Conservation (phyloP, 2,888 invertebrate species). For the Sinotaia quadrata region DNA sequence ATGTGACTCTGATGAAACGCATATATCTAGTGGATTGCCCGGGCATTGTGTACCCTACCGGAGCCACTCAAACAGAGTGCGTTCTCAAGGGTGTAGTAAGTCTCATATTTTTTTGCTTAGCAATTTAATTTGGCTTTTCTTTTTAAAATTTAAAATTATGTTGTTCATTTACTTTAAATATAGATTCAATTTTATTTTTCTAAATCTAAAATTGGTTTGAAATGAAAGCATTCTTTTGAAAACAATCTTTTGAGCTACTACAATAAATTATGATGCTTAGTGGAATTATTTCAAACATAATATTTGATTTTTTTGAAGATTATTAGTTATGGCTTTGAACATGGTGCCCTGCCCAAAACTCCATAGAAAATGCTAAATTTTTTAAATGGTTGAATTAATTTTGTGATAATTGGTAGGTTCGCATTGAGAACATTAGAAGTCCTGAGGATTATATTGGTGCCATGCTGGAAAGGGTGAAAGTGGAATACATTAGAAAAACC, state of each 20-base stretch:
- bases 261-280: neutral
- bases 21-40: slow-evolving; percentile 99
- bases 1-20: slow-evolving; percentile 96
- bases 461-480: slow-evolving; percentile 88
- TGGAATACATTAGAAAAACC: slow-evolving; percentile 90
- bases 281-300: neutral
- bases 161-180: neutral
- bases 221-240: too few relatives aligned
- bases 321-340: neutral
- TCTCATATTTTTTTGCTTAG: slow-evolving; percentile 22
- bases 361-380: neutral
- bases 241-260: neutral
- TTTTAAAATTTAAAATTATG: neutral
- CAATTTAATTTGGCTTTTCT: neutral
- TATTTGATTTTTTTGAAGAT: neutral
- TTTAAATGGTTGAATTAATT: too few relatives aligned
- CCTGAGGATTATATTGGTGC: slow-evolving; percentile 95
- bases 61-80: slow-evolving; percentile 88
- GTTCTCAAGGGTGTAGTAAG: slow-evolving; percentile 94
- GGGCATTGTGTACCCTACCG: slow-evolving; percentile 97
- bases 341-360: neutral
- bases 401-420: slow-evolving; percentile 74
- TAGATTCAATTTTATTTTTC: neutral
- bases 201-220: neutral
- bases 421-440: slow-evolving; percentile 92